Percentiles rank a stretch among this genome's conserved stretches.
Conservation (phyloP, 2,797 vertebrate genomes). For the Pseudomugil gertrudae region DNA sequence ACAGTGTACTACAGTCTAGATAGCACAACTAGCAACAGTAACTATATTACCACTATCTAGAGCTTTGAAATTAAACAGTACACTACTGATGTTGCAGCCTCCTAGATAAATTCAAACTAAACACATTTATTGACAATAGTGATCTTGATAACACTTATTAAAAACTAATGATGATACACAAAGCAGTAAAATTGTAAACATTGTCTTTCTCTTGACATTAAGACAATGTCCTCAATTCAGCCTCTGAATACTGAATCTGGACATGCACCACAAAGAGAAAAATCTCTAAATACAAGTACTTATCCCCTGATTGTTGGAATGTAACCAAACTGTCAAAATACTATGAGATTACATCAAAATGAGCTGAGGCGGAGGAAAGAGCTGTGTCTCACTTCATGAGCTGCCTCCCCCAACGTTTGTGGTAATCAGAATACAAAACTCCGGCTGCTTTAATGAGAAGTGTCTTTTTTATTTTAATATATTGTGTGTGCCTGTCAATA, state of each 20-base stretch:
- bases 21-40: conserved; percentile 47
- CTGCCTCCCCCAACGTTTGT: conserved; percentile 22
- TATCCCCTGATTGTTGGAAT: conserved; percentile 54
- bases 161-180: conserved; percentile 26
- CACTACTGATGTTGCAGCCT: conserved; percentile 40
- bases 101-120: conserved; percentile 25
- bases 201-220: conserved; percentile 40
- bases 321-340: conserved; percentile 37
- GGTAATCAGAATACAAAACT: conserved; percentile 1
- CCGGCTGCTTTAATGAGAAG: background rate
- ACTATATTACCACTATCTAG: conserved; percentile 38
- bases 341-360: conserved; percentile 22
- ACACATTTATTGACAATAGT: conserved; percentile 5
- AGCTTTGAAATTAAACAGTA: conserved; percentile 39
- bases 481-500: background rate
- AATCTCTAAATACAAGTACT: conserved; percentile 28
- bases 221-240: conserved; percentile 49
- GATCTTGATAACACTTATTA: conserved; percentile 25
- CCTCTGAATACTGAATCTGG: conserved; percentile 48
- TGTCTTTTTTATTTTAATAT: background rate
- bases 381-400: conserved; percentile 35
- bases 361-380: conserved; percentile 19
- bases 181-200: conserved; percentile 57
- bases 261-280: conserved; percentile 35
- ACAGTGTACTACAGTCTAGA: conserved; percentile 39